Percentiles rank a stretch among this genome's conserved stretches.
phyloP scores from a whole-genome alignment of 2,888 invertebrate genomes.

The Eupithecia insigniata region DNA sequence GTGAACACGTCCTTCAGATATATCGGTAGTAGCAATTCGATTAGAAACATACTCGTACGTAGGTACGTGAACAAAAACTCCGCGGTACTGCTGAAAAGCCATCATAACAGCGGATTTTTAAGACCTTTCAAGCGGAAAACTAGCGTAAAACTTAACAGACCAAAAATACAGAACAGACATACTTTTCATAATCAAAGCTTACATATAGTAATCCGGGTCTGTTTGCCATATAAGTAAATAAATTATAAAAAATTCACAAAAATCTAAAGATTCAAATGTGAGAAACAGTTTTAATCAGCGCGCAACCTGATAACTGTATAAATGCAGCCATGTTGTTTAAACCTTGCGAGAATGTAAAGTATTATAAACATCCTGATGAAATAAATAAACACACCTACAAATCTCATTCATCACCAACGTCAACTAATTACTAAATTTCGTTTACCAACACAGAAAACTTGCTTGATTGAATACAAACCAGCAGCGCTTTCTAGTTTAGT shows the following conservation, averaged over 20 bases:
- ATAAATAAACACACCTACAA: constrained; percentile 27
- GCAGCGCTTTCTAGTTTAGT: neutral
- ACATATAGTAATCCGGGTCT: too few species aligned
- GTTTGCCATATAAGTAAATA: too few species aligned
- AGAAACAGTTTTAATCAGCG: neutral
- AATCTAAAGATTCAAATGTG: neutral
- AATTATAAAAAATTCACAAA: too few species aligned
- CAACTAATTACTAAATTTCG: neutral
- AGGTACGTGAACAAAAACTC: neutral
- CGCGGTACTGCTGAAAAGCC: neutral
- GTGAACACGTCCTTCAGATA: neutral
- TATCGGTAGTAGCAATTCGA: neutral
- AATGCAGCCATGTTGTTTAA: constrained; percentile 21
- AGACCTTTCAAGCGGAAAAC: too few species aligned
- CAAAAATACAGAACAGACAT: too few species aligned
- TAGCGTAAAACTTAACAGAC: too few species aligned
- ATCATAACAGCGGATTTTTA: neutral
- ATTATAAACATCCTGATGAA: constrained; percentile 22
- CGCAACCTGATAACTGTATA: neutral
- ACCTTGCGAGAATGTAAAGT: constrained; percentile 31
- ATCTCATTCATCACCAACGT: constrained; percentile 22
- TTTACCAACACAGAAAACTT: neutral
- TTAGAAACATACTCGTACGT: neutral
- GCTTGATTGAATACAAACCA: neutral
- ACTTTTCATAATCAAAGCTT: too few species aligned